These are phyloP conservation scores for Carassius auratus DNA, from an alignment of 2,113 vertebrate species.

Conservation along the genomic window DNA sequence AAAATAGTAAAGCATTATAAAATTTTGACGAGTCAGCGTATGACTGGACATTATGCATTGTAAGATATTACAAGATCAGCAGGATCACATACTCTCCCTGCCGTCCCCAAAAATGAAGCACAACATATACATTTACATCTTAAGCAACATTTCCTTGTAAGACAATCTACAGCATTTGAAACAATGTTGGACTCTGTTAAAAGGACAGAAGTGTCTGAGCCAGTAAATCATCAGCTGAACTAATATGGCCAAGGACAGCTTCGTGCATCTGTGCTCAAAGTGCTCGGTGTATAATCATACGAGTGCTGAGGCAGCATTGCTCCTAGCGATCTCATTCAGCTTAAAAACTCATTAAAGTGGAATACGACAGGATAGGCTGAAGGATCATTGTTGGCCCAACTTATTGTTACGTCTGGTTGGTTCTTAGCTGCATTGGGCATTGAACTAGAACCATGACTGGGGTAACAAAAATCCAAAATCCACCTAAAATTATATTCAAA, in stretches of 20 bases:
- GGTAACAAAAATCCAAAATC: background rate
- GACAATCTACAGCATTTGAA: slow-evolving; percentile 11
- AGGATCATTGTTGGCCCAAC: slow-evolving; percentile 53
- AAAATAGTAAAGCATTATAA: too few relatives aligned
- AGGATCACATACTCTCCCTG: background rate
- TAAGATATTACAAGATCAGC: background rate
- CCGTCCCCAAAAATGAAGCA: background rate
- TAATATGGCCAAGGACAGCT: slow-evolving; percentile 57
- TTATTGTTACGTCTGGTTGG: slow-evolving; percentile 57
- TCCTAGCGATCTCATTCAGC: slow-evolving; percentile 66
- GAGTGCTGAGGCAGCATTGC: slow-evolving; percentile 66
- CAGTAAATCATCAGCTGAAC: slow-evolving; percentile 58
- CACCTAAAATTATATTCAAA: background rate
- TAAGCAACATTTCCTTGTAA: background rate
- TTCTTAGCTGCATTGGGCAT: slow-evolving; percentile 29
- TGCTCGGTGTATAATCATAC: slow-evolving; percentile 62
- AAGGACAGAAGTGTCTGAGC: slow-evolving; percentile 23
- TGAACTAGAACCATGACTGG: background rate
- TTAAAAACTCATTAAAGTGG: slow-evolving; percentile 67
- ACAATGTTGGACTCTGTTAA: slow-evolving; percentile 42
- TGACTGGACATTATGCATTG: background rate
- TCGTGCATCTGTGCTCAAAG: slow-evolving; percentile 48
- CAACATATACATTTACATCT: background rate
- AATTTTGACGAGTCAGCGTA: too few relatives aligned
- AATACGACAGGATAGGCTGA: slow-evolving; percentile 56